Conservation (phyloP, 2,113 vertebrate species). For the Vimba vimba region DNA sequence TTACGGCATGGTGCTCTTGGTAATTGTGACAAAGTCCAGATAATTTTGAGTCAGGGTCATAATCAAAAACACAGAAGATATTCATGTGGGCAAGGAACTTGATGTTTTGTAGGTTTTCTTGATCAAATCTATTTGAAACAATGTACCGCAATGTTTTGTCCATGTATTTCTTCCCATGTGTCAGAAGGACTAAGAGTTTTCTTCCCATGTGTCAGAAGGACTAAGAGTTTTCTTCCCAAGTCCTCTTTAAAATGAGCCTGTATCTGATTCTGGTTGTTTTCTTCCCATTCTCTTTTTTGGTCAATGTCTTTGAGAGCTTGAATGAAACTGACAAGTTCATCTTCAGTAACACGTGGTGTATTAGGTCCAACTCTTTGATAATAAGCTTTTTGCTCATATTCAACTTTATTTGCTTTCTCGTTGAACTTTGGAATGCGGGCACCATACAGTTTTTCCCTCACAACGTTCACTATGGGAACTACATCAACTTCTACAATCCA, state of each 20-base stretch:
- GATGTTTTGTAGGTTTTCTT: constrained; percentile 69
- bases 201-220: constrained; percentile 76
- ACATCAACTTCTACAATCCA: constrained; percentile 84
- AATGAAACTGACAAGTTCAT: constrained; percentile 19
- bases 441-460: constrained; percentile 67
- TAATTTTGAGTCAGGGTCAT: constrained; percentile 79
- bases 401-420: constrained; percentile 68
- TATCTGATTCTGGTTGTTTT: constrained; percentile 55
- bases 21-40: constrained; percentile 78
- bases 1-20: constrained; percentile 70
- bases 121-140: constrained; percentile 77
- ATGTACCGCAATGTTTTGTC: constrained; percentile 79
- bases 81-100: constrained; percentile 79
- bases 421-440: constrained; percentile 78
- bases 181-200: constrained; percentile 76
- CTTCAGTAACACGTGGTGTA: constrained; percentile 69
- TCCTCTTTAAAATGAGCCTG: constrained; percentile 61
- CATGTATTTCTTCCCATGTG: constrained; percentile 78
- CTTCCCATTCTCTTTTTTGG: constrained; percentile 73
- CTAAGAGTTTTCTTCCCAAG: constrained; percentile 76
- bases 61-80: constrained; percentile 84
- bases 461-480: constrained; percentile 70
- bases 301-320: constrained; percentile 63
- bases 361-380: constrained; percentile 78
- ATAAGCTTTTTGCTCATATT: constrained; percentile 63